Evolutionary conservation across 2,888 invertebrate species (phyloP), one percentile per base, ranked within the genome.

Genomic region (Lacanobia oleracea): DNA sequence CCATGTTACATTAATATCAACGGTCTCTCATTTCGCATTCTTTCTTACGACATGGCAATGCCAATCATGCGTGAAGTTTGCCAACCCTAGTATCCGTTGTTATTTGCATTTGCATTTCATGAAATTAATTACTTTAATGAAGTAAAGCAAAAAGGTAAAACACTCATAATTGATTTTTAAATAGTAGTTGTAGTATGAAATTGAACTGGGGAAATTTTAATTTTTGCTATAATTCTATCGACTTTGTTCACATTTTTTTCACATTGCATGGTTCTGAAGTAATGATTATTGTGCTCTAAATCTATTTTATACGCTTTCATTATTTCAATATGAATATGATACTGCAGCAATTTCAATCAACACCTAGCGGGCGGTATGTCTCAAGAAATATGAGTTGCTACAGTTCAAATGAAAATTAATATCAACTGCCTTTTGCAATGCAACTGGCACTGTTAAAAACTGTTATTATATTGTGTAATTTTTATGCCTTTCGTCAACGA

Each of bases 81-180:
- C 66, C 65, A 87, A 85, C 87, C 57, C 27, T 75, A 43, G 66
- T 86, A 83, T 83, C 85, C 82, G 87, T 67, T 82, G 73, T 71
- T 78, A 65, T 77, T 72, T 74, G 63, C 63, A 83, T 85, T 83
- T 81, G 82, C 77, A 85, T 85, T 83, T 65, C 70, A 77, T 81
- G 82, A 85, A 85, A 86, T 79, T 75, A 77, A 75, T 79, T 65
- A 76, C 68, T 74, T 74, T 63, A 72, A 66, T 71, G 53, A 79
- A 61, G 63, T 75, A 59, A 75, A 73, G 62, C 80, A 83, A 81
- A 79, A 83, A 83, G 21, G 27, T 51, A 65, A 67, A 68, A 69
- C 50, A 56, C 59, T 45, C 16, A 21, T 84, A 82, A 82, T 82
- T 74, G 82, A 74, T 75, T 84, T 82, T 82, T 82, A 74, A 82